phyloP scores from a whole-genome alignment of 2,113 vertebrate genomes.

The Protobothrops mucrosquamatus region DNA sequence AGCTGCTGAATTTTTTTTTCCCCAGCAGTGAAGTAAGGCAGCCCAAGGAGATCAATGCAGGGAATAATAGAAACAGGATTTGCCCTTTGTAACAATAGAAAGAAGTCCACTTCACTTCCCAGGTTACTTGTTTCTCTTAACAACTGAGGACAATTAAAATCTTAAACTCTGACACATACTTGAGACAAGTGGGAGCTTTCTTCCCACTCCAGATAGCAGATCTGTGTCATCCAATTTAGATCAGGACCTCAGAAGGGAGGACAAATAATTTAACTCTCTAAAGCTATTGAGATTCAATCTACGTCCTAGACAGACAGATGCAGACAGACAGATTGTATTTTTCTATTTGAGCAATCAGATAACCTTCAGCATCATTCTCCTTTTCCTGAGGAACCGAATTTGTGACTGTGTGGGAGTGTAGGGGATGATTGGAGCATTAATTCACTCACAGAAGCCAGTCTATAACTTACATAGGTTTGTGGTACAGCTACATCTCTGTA shows the following conservation, averaged over 20 bases:
- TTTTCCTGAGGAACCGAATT: neutral
- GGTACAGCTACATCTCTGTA: neutral
- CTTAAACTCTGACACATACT: neutral
- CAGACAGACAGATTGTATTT: neutral
- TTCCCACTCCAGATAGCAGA: neutral
- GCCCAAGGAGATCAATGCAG: conserved; percentile 16
- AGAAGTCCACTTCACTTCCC: neutral
- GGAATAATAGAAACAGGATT: conserved; percentile 19
- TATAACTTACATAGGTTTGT: neutral
- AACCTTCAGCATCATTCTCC: neutral
- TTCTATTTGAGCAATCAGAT: neutral
- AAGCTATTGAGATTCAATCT: neutral
- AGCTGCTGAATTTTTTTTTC: neutral
- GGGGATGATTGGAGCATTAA: neutral
- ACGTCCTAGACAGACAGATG: neutral
- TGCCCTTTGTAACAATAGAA: conserved; percentile 2
- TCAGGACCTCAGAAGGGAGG: neutral
- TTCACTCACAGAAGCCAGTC: neutral
- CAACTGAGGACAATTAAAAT: conserved; percentile 10
- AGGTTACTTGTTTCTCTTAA: conserved; percentile 15
- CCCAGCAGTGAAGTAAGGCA: neutral
- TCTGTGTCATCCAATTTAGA: neutral
- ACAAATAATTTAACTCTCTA: neutral
- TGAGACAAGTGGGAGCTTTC: neutral
- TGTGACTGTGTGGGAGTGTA: neutral